phyloP scores from a whole-genome alignment of 2,797 vertebrate species.

The Sebastes variabilis region DNA sequence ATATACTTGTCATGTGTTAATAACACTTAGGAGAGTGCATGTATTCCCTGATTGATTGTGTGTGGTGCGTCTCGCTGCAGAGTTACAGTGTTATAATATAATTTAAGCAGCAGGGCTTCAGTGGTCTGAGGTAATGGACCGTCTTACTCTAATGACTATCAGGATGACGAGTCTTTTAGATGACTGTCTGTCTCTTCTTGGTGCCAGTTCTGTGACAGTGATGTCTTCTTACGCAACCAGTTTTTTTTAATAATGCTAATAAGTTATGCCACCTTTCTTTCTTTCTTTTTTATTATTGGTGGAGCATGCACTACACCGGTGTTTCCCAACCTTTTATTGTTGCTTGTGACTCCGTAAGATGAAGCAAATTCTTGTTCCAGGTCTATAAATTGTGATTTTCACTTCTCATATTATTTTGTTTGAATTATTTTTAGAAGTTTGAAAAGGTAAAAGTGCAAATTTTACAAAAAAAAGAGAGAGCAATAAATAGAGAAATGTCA shows the following conservation, averaged over 20 bases:
- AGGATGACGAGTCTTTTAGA: conserved; percentile 2
- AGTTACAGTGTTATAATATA: conserved; percentile 37
- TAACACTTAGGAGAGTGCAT: conserved; percentile 29
- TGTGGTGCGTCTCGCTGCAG: conserved; percentile 32
- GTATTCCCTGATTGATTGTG: conserved; percentile 33
- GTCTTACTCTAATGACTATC: conserved; percentile 11
- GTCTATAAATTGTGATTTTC: background rate
- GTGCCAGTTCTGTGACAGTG: background rate
- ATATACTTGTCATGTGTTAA: conserved; percentile 57
- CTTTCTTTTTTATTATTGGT: background rate
- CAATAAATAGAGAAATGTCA: background rate
- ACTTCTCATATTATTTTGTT: background rate
- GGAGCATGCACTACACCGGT: background rate
- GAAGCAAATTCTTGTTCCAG: background rate
- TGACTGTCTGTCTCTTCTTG: conserved; percentile 12
- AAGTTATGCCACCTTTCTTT: conserved; percentile 43
- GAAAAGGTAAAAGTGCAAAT: background rate
- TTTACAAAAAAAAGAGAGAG: background rate
- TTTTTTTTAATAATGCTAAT: conserved; percentile 45
- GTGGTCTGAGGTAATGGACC: conserved; percentile 2
- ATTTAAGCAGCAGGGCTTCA: conserved; percentile 56
- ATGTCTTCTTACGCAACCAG: background rate
- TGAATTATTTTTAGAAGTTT: background rate
- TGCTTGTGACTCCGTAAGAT: background rate
- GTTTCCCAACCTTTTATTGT: background rate